These are phyloP conservation scores for Cephus pygmeus DNA, from an alignment of 2,888 invertebrate genomes.

Conservation along the genomic window DNA sequence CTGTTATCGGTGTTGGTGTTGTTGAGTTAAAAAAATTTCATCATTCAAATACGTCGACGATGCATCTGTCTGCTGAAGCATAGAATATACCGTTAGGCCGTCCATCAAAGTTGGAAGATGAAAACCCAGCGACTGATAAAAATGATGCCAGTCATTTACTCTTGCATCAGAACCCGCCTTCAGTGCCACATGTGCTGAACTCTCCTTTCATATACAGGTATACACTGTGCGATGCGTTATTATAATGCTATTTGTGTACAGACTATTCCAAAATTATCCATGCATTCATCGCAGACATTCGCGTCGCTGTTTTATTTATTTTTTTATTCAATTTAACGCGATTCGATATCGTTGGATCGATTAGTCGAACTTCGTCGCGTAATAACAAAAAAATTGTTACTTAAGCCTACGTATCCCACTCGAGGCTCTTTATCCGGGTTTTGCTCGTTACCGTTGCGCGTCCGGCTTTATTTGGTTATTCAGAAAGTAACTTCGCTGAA, in stretches of 20 bases:
- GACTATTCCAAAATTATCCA: neutral
- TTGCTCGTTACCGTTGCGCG: neutral
- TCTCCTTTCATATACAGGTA: neutral
- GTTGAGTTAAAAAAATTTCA: neutral
- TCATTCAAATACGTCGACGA: neutral
- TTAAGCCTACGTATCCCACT: neutral
- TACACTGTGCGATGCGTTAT: neutral
- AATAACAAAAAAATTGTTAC: neutral
- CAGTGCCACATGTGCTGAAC: neutral
- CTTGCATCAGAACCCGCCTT: constrained; percentile 7
- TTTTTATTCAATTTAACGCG: neutral
- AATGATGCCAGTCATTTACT: constrained; percentile 17
- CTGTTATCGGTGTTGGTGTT: neutral
- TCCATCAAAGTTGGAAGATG: constrained; percentile 15
- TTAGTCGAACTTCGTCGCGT: neutral
- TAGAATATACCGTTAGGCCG: constrained; percentile 15
- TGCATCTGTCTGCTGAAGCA: constrained; percentile 3
- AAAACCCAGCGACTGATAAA: constrained; percentile 12
- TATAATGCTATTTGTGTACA: neutral
- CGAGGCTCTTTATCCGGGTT: neutral
- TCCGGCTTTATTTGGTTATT: neutral
- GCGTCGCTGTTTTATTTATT: neutral
- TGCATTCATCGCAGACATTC: neutral
- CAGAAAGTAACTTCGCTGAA: neutral
- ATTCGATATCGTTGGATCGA: neutral